Evolutionary conservation across 2,797 vertebrate species (phyloP).

Genomic region (Galagoides demidoff): DNA sequence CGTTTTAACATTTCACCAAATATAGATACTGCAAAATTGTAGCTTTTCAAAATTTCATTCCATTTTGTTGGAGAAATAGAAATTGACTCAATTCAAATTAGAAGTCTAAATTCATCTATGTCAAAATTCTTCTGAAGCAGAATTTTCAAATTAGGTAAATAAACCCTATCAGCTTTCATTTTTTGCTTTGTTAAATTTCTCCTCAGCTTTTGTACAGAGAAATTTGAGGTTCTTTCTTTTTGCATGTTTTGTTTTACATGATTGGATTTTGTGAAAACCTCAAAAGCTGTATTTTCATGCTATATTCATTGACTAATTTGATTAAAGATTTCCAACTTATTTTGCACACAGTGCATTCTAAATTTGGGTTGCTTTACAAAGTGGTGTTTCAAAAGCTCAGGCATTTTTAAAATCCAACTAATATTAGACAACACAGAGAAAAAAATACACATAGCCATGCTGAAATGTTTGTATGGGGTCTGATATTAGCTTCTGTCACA

Average conservation of each 20-base stretch:
- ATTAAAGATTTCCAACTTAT: constrained; percentile 55
- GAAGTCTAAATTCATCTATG: constrained; percentile 18
- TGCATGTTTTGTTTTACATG: constrained; percentile 39
- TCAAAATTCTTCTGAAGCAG: constrained; percentile 36
- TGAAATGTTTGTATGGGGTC: background rate
- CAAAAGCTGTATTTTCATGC: constrained; percentile 30
- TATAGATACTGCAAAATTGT: background rate
- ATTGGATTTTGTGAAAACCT: constrained; percentile 28
- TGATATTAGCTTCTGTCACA: background rate
- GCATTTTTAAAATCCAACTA: constrained; percentile 32
- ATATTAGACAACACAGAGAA: background rate
- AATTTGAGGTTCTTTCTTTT: constrained; percentile 21
- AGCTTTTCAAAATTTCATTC: constrained; percentile 38
- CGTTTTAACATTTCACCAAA: constrained; percentile 39
- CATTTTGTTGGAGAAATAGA: constrained; percentile 10
- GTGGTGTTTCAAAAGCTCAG: background rate
- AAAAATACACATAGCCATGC: background rate
- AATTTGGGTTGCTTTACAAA: constrained; percentile 7
- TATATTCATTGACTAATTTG: background rate
- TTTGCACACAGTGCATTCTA: constrained; percentile 12
- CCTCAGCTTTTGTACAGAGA: background rate
- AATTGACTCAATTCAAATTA: constrained; percentile 46
- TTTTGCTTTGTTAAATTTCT: constrained; percentile 36
- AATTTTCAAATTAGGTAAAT: constrained; percentile 40
- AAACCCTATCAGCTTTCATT: background rate